phyloP scores from a whole-genome alignment of 2,888 invertebrate species.

The Pomacea canaliculata region DNA sequence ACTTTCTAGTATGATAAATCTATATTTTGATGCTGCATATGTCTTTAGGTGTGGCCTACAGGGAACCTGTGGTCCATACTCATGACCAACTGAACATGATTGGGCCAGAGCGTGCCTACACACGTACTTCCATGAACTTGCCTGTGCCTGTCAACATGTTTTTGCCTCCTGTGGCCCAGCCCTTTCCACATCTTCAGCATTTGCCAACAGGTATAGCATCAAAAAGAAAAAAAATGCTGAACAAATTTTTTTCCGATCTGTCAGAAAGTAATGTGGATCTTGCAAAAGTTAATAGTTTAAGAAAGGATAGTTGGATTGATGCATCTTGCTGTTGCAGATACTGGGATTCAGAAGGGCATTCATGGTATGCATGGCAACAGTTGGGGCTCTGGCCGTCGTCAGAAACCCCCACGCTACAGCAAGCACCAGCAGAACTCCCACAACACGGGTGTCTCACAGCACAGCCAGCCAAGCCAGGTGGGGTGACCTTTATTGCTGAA shows the following conservation, averaged over 20 bases:
- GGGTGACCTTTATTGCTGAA: neutral
- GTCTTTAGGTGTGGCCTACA: conserved; percentile 42
- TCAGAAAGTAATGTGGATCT: no score
- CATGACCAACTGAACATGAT: conserved; percentile 94
- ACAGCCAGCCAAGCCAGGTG: conserved; percentile 68
- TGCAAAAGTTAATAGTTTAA: no score
- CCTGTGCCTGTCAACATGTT: conserved; percentile 96
- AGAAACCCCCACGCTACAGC: conserved; percentile 67
- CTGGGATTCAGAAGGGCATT: conserved; percentile 24
- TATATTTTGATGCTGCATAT: no score
- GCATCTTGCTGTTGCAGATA: conserved; percentile 3
- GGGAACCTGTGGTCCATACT: conserved; percentile 72
- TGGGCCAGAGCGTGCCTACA: conserved; percentile 78
- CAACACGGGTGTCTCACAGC: conserved; percentile 45
- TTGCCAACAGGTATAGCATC: conserved; percentile 30
- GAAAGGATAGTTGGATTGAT: no score
- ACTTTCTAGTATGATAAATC: no score
- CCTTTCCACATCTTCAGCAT: conserved; percentile 41
- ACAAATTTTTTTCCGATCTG: no score
- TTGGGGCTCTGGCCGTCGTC: conserved; percentile 60
- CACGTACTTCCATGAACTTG: conserved; percentile 78
- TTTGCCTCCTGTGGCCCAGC: conserved; percentile 80
- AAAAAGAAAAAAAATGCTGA: no score
- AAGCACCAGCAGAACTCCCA: conserved; percentile 56
- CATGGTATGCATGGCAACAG: conserved; percentile 32